Evolutionary conservation across 2,797 vertebrate species (phyloP).

Genomic region (Megaceryle alcyon): DNA sequence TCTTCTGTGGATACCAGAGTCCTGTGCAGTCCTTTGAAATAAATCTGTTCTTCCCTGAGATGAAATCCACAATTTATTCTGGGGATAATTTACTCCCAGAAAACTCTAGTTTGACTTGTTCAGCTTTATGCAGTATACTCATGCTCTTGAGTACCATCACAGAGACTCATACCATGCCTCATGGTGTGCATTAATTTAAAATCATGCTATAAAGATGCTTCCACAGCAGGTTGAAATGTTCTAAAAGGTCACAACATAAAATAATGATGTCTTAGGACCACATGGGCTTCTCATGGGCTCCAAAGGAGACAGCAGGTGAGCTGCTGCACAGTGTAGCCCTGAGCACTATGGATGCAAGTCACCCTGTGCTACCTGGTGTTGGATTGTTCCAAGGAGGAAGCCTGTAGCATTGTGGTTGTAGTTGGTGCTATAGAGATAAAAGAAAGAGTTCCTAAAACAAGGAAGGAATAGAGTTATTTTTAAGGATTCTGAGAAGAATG

Average conservation of each 20-base stretch:
- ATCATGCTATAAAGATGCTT: background rate
- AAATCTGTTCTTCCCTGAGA: background rate
- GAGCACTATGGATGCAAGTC: background rate
- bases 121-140: background rate
- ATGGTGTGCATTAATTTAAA: background rate
- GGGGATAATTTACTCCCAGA: background rate
- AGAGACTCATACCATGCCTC: background rate
- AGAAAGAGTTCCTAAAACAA: background rate
- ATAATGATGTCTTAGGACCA: background rate
- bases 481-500: background rate
- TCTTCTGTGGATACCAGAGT: background rate
- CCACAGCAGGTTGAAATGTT: background rate
- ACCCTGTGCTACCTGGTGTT: background rate
- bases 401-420: background rate
- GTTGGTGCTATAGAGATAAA: background rate
- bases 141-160: background rate
- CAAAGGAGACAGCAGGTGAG: background rate
- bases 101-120: background rate
- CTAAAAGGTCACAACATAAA: background rate
- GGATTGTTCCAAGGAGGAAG: background rate
- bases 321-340: background rate
- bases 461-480: background rate
- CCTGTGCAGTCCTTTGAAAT: background rate
- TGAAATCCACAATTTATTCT: background rate
- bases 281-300: background rate